These are phyloP conservation scores for Drosophila ananassae DNA, from an alignment of 1,140 invertebrate species.

Conservation along the genomic window DNA sequence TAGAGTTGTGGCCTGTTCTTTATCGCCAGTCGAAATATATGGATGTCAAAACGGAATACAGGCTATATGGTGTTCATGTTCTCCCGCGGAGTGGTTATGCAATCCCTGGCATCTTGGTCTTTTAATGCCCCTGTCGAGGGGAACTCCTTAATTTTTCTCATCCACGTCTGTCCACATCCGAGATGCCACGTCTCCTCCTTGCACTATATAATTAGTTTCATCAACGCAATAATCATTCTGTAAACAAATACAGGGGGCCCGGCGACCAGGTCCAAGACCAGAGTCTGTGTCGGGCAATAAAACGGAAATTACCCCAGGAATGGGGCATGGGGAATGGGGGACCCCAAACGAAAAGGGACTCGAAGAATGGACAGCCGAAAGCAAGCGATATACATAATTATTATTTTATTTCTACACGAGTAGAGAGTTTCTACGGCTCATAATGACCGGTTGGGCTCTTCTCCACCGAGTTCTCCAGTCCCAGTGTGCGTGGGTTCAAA, in stretches of 20 bases:
- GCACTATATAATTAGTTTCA: conserved; percentile 81
- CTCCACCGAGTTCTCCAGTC: background rate
- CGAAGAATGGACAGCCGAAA: background rate
- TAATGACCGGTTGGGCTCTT: conserved; percentile 15
- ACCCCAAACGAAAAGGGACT: conserved; percentile 15
- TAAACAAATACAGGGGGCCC: conserved; percentile 59
- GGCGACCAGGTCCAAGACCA: background rate
- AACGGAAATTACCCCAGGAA: conserved; percentile 65
- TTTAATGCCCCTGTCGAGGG: conserved; percentile 60
- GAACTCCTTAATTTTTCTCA: background rate
- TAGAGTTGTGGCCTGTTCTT: conserved; percentile 69
- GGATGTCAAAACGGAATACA: conserved; percentile 68
- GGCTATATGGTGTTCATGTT: conserved; percentile 24
- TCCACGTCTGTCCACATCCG: background rate
- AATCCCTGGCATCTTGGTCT: conserved; percentile 70
- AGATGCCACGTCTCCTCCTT: conserved; percentile 37
- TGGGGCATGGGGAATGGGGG: conserved; percentile 26
- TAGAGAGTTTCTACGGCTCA: conserved; percentile 29
- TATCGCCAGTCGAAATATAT: conserved; percentile 61
- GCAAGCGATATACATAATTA: conserved; percentile 46
- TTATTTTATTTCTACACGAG: conserved; percentile 42
- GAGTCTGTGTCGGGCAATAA: conserved; percentile 51
- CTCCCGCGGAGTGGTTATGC: conserved; percentile 71
- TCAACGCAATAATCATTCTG: conserved; percentile 79
- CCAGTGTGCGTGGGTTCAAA: conserved; percentile 37